These are phyloP conservation scores for Boleophthalmus pectinirostris DNA, from an alignment of 2,113 vertebrate species.

Conservation along the genomic window DNA sequence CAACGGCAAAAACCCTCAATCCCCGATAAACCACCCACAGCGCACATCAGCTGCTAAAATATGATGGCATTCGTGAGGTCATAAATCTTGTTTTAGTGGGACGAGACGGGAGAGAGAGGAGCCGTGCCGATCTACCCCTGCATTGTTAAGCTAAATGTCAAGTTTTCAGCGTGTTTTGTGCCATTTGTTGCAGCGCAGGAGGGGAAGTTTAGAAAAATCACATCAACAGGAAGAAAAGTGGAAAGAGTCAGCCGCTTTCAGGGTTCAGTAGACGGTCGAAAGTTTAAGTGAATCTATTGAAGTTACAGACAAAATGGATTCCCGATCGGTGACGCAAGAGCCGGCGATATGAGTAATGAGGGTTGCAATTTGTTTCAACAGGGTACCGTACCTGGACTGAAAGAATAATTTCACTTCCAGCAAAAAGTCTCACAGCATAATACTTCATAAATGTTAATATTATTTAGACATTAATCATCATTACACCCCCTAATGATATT, in stretches of 20 bases:
- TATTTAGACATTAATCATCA: slow-evolving; percentile 77
- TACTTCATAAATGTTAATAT: slow-evolving; percentile 71
- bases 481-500: slow-evolving; percentile 71
- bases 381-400: slow-evolving; percentile 50
- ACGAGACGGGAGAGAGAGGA: slow-evolving; percentile 61
- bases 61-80: slow-evolving; percentile 74
- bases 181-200: slow-evolving; percentile 75
- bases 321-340: slow-evolving; percentile 49
- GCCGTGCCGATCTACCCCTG: slow-evolving; percentile 61
- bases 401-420: slow-evolving; percentile 68
- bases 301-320: slow-evolving; percentile 63
- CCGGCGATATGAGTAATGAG: slow-evolving; percentile 63
- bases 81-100: slow-evolving; percentile 79
- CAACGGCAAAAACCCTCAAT: slow-evolving; percentile 75
- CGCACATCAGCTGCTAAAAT: slow-evolving; percentile 78
- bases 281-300: slow-evolving; percentile 45
- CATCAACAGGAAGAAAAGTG: slow-evolving; percentile 70
- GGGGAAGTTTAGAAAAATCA: slow-evolving; percentile 63
- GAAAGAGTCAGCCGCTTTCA: slow-evolving; percentile 62
- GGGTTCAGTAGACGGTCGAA: slow-evolving; percentile 46
- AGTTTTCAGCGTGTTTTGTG: slow-evolving; percentile 66
- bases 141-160: slow-evolving; percentile 83
- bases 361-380: slow-evolving; percentile 51
- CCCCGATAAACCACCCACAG: slow-evolving; percentile 78
- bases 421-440: slow-evolving; percentile 52